A percentile compares a stretch with the other conserved stretches of the same genome.
phyloP scores from a whole-genome alignment of 35 echinoderm and acorn worm species.

The Lytechinus pictus region DNA sequence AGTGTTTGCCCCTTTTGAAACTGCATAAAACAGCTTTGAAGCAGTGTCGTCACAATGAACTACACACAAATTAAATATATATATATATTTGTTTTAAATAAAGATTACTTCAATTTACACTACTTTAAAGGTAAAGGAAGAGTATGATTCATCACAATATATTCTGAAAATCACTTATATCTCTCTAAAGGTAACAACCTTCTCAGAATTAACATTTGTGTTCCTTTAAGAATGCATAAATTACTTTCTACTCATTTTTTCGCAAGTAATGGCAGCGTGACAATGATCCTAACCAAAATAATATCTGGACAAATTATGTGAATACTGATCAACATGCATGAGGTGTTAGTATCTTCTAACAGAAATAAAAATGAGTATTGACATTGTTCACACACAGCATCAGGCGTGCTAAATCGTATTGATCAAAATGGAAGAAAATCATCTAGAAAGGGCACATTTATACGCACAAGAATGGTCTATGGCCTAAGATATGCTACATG shows the following conservation, averaged over 20 bases:
- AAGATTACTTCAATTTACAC: not conserved
- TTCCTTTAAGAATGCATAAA: not conserved
- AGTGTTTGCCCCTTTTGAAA: not conserved
- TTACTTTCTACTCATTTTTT: not conserved
- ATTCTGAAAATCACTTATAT: not conserved
- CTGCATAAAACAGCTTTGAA: constrained; percentile 3
- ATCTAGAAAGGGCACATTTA: no score
- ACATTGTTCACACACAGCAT: not conserved
- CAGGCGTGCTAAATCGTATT: not conserved
- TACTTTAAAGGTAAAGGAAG: not conserved
- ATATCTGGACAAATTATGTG: not conserved
- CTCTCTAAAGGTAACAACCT: not conserved
- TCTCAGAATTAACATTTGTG: not conserved
- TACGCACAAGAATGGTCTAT: no score
- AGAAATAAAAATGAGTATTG: not conserved
- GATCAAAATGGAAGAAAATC: not conserved
- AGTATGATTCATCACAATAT: not conserved
- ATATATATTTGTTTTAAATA: constrained; percentile 3
- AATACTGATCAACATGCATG: not conserved
- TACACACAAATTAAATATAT: not conserved
- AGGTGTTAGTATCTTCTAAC: not conserved
- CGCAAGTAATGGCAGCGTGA: constrained; percentile 16
- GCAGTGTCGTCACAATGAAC: not conserved
- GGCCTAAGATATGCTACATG: no score
- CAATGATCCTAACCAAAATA: not conserved